Evolutionary conservation across 2,113 vertebrate species (phyloP).

Genomic region (Nyctibius bracteatus): DNA sequence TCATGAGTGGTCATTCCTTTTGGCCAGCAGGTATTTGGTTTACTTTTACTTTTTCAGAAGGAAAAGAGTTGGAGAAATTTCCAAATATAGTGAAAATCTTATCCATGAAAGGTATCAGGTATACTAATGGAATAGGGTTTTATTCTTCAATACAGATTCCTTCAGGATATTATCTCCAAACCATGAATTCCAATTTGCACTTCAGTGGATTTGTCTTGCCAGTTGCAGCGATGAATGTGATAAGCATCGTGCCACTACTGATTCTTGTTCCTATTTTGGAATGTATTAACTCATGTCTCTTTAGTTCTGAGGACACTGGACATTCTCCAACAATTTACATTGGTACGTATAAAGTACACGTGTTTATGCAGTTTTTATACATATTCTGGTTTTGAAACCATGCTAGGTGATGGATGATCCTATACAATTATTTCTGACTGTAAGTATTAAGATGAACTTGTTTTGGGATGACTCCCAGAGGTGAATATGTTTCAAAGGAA

Average conservation of each 20-base stretch:
- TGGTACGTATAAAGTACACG: slow-evolving; percentile 68
- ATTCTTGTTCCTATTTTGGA: slow-evolving; percentile 84
- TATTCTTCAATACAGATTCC: slow-evolving; percentile 77
- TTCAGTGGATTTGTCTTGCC: slow-evolving; percentile 81
- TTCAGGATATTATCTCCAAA: slow-evolving; percentile 91
- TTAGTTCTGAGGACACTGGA: slow-evolving; percentile 62
- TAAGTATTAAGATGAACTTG: not conserved
- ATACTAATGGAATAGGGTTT: not conserved
- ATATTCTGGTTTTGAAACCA: not conserved
- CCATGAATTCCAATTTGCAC: slow-evolving; percentile 89
- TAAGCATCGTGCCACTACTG: slow-evolving; percentile 84
- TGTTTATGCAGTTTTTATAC: not conserved
- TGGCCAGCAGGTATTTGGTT: not conserved
- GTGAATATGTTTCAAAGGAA: not conserved
- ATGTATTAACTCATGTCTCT: slow-evolving; percentile 70
- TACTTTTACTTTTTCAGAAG: not conserved
- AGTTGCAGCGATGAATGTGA: slow-evolving; percentile 85
- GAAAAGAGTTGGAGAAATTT: not conserved
- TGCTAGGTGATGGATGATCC: not conserved
- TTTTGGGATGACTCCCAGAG: not conserved
- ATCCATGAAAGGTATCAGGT: not conserved
- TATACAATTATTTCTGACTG: not conserved
- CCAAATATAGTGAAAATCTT: not conserved
- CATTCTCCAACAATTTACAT: slow-evolving; percentile 77
- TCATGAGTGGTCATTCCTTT: not conserved